Evolutionary conservation across 2,113 vertebrate genomes (phyloP).

Genomic region (Rhea pennata): DNA sequence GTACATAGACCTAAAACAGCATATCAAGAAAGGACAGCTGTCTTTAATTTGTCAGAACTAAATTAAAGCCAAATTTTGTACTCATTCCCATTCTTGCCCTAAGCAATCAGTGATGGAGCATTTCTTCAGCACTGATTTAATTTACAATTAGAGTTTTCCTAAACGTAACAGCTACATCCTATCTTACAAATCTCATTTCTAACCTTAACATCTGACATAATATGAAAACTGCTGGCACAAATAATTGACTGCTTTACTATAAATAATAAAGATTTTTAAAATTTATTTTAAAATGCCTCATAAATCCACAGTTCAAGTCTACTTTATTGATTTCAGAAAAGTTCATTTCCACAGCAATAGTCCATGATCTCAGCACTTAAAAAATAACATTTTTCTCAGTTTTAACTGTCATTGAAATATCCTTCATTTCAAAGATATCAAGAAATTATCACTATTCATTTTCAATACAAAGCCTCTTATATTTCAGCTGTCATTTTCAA

Average conservation of each 20-base stretch:
- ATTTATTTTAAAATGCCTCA: slow-evolving; percentile 15
- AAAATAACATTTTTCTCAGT: slow-evolving; percentile 37
- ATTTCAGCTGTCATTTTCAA: slow-evolving; percentile 69
- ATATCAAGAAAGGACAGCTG: not conserved
- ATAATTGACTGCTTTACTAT: slow-evolving; percentile 42
- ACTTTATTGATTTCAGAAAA: slow-evolving; percentile 38
- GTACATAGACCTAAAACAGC: not conserved
- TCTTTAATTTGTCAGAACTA: not conserved
- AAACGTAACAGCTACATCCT: not conserved
- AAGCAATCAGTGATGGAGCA: not conserved
- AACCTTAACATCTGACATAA: slow-evolving; percentile 11
- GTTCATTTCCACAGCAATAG: slow-evolving; percentile 37
- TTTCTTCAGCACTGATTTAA: not conserved
- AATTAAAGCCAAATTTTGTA: not conserved
- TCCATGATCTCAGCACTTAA: slow-evolving; percentile 27
- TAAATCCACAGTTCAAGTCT: slow-evolving; percentile 28
- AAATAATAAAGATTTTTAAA: slow-evolving; percentile 3
- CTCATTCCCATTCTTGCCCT: not conserved
- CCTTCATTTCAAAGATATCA: slow-evolving; percentile 64
- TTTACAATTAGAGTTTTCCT: not conserved
- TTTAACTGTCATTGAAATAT: slow-evolving; percentile 63
- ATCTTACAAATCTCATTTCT: not conserved
- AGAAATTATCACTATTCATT: slow-evolving; percentile 70
- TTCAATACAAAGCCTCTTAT: slow-evolving; percentile 68
- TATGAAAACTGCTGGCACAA: slow-evolving; percentile 24